Conservation (phyloP, 2,113 vertebrate genomes). For the Sceloporus tristichus region DNA sequence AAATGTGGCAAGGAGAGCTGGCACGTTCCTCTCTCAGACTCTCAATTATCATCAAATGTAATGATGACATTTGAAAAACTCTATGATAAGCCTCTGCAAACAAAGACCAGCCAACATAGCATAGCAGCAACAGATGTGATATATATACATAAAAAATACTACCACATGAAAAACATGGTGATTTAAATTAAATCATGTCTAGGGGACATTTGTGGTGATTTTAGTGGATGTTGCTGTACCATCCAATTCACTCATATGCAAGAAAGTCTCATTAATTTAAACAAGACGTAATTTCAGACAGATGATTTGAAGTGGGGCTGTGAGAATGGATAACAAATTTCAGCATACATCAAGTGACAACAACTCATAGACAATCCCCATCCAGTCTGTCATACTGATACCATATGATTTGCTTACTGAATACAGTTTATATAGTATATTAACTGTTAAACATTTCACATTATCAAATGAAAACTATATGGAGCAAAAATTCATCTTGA, state of each 20-base stretch:
- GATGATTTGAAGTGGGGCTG: slow-evolving; percentile 19
- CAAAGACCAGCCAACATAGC: neutral
- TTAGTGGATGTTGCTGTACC: too few species aligned
- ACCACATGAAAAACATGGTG: too few species aligned
- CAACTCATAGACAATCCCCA: neutral
- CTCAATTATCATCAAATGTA: neutral
- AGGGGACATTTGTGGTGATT: neutral
- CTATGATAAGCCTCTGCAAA: neutral
- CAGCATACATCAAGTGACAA: neutral
- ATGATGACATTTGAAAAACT: neutral
- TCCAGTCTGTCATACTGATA: neutral
- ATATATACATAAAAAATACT: too few species aligned
- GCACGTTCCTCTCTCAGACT: neutral
- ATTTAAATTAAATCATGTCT: neutral
- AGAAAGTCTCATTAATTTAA: neutral
- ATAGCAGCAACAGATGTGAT: slow-evolving; percentile 8
- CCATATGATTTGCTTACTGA: neutral
- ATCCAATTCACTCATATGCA: too few species aligned
- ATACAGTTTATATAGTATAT: neutral
- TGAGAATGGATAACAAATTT: slow-evolving; percentile 1
- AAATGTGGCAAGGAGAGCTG: neutral
- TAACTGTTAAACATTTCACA: neutral
- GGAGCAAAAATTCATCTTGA: neutral
- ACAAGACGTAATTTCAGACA: slow-evolving; percentile 30
- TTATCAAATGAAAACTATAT: neutral